Percentiles rank a stretch among this genome's conserved stretches.
These are phyloP conservation scores for Patella caerulea DNA, from an alignment of 2,888 invertebrate genomes.

Conservation along the genomic window DNA sequence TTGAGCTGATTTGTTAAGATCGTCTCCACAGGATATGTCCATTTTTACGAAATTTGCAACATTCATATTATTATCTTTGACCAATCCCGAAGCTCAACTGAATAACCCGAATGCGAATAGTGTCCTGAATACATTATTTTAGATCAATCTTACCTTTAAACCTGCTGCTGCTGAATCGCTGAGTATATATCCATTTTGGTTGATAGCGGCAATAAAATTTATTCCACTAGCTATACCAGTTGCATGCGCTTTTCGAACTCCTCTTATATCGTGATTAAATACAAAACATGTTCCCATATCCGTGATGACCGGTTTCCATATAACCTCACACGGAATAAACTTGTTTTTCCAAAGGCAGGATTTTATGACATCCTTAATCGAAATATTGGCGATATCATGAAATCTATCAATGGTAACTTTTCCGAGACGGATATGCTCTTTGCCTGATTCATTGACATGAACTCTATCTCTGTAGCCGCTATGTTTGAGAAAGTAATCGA, in stretches of 20 bases:
- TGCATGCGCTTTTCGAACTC: background rate
- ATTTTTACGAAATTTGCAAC: no score
- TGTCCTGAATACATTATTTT: no score
- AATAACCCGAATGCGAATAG: no score
- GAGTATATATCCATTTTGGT: background rate
- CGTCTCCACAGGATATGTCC: no score
- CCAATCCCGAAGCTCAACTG: no score
- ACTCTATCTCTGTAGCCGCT: background rate
- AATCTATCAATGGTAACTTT: background rate
- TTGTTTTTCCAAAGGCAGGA: background rate
- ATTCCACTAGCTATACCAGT: background rate
- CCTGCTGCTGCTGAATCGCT: background rate
- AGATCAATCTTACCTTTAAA: background rate
- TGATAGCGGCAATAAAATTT: background rate
- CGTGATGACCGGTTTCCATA: background rate
- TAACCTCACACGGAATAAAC: background rate
- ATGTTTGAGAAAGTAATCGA: background rate
- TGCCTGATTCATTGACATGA: background rate
- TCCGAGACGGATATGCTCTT: background rate
- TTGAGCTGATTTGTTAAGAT: no score
- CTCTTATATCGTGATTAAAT: background rate
- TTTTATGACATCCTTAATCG: background rate
- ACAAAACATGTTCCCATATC: constrained; percentile 8
- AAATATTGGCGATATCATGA: background rate
- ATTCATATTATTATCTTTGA: no score